Base-by-base conservation (phyloP, 2,797 vertebrate species). In the Tarsius wallacei region DNA sequence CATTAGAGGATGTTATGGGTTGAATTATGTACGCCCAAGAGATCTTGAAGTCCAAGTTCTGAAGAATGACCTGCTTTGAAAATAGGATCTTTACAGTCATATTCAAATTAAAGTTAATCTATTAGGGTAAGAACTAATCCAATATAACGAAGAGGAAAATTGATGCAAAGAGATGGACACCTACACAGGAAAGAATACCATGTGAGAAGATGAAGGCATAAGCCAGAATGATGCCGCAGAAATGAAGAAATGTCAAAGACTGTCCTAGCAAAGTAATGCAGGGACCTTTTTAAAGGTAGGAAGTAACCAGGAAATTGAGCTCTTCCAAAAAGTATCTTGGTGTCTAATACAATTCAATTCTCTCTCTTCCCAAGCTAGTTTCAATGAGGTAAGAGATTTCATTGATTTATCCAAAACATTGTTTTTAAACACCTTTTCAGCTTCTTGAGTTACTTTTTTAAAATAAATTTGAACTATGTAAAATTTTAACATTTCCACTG, bases 171-270 rank as follows among this genome's bases (percentile, higher is more conserved):
- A 71, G 26, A 22, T 15, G 42, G 28, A 42, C 22, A 26, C 1
- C 2, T 8, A 17, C 2, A 59, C 6, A 78, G 21, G 24, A 77
- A 76, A 57, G 31, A 89, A 88, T 13, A 28, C 0, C 28, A 81
- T 19, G 42, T 13, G 36, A 64, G 26, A 22, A 51, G 5, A 47
- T 9, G 17, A 51, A 74, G 53, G 2, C 36, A 31, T 33, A 84
- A 7, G 59, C 11, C 1, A 5, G 2, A 16, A 3, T 7, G 49
- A 42, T 2, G 3, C 0, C 49, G 7, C 0, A 49, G 36, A 90
- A 66, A 12, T 1, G 68, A 26, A 5, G 10, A 21, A 42, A 51
- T 6, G 31, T 0, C 9, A 90, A 83, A 22, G 64, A 33, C 0
- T 14, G 0, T 17, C 31, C 11, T 21, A 61, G 26, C 33, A 55